Evolutionary conservation across 2,113 vertebrate genomes (phyloP).

Genomic region (Lycaon pictus): DNA sequence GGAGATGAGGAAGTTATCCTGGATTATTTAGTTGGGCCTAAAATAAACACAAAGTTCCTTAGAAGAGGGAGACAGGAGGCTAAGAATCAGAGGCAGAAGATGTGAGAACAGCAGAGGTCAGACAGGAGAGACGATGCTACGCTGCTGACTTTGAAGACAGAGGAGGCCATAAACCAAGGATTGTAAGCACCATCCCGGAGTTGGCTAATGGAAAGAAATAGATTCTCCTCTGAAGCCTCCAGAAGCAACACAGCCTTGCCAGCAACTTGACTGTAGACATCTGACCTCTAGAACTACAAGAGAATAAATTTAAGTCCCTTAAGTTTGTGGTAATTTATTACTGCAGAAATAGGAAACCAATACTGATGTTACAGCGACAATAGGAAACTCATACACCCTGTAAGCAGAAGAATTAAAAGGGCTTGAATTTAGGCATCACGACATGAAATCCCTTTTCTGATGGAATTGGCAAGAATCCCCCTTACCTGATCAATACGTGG

Average conservation of each 20-base stretch:
- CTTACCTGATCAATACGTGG: neutral
- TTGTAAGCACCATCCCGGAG: neutral
- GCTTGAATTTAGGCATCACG: neutral
- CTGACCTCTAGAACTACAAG: neutral
- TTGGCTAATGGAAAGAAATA: neutral
- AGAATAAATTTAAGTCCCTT: neutral
- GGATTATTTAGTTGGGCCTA: neutral
- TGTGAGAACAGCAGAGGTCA: neutral
- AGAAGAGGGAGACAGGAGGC: neutral
- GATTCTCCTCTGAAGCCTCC: neutral
- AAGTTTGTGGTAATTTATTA: neutral
- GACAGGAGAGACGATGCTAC: neutral
- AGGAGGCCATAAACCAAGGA: neutral
- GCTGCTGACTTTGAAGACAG: neutral
- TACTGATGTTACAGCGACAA: neutral
- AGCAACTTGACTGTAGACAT: neutral
- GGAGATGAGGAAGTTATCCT: neutral
- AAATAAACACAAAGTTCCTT: neutral
- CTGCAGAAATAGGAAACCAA: neutral
- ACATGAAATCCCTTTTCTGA: neutral
- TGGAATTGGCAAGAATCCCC: neutral
- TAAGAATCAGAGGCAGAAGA: neutral
- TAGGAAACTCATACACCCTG: neutral
- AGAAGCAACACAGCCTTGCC: neutral
- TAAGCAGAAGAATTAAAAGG: neutral